These are phyloP conservation scores for Oscheius sp. DNA, from an alignment of 2,888 invertebrate species.

Conservation along the genomic window DNA sequence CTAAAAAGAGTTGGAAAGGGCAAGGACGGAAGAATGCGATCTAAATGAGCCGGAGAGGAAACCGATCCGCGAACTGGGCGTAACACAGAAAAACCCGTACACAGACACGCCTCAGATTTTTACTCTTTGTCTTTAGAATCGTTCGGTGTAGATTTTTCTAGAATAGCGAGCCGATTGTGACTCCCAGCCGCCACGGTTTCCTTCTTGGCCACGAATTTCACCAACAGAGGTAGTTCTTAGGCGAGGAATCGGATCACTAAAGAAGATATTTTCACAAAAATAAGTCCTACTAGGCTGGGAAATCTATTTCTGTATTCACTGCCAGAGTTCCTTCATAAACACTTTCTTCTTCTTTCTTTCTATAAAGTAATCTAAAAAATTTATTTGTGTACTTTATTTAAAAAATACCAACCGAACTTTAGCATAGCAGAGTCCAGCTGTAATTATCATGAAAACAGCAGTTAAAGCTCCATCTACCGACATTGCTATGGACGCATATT, in stretches of 20 bases:
- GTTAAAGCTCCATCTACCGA: constrained; percentile 17
- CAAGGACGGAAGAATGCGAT: background rate
- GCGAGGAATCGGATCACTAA: constrained; percentile 13
- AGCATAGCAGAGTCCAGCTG: background rate
- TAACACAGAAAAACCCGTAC: constrained; percentile 13
- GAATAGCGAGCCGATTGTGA: constrained; percentile 13
- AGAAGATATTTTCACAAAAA: background rate
- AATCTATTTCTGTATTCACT: constrained; percentile 14
- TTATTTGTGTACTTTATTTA: background rate
- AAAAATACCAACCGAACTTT: background rate
- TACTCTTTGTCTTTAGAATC: background rate
- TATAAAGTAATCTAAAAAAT: background rate
- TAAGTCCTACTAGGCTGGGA: constrained; percentile 7
- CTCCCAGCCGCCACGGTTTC: background rate
- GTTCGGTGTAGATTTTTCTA: constrained; percentile 4
- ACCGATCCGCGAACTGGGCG: constrained; percentile 23
- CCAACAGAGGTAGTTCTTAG: constrained; percentile 15
- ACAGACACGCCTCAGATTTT: constrained; percentile 3
- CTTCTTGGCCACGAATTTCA: background rate
- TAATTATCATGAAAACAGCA: constrained; percentile 5
- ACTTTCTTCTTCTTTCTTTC: background rate
- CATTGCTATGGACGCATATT: constrained; percentile 29
- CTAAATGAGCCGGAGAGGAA: constrained; percentile 3
- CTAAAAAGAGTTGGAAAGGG: background rate
- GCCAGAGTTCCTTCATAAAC: background rate